phyloP scores from a whole-genome alignment of 2,888 invertebrate species.

The Galerucella calmariensis region DNA sequence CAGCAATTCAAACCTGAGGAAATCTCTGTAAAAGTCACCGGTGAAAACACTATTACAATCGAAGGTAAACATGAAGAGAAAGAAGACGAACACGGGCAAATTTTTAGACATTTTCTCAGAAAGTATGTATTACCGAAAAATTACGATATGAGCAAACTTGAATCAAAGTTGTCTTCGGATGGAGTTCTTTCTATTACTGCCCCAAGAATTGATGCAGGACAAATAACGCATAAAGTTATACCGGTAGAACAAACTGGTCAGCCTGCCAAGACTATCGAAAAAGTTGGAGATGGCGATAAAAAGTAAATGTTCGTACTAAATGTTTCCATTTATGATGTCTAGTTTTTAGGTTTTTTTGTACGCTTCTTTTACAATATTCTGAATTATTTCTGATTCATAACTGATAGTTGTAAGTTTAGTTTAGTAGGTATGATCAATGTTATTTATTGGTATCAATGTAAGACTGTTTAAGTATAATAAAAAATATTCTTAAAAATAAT shows the following conservation, averaged over 20 bases:
- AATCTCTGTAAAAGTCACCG: constrained; percentile 76
- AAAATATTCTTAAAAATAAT: too few species aligned
- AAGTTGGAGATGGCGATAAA: neutral
- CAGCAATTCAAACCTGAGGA: constrained; percentile 83
- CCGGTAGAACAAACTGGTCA: constrained; percentile 9
- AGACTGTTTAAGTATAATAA: too few species aligned
- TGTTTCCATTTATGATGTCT: neutral
- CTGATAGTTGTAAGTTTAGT: too few species aligned
- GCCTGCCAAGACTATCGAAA: constrained; percentile 19
- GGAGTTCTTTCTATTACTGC: constrained; percentile 78
- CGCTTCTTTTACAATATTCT: neutral
- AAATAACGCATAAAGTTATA: constrained; percentile 3
- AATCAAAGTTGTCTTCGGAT: constrained; percentile 81
- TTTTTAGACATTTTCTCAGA: constrained; percentile 81
- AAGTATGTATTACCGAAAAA: constrained; percentile 80
- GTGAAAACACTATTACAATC: constrained; percentile 74
- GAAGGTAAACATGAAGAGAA: constrained; percentile 84
- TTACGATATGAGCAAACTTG: constrained; percentile 76
- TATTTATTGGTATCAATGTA: too few species aligned
- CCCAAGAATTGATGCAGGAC: constrained; percentile 61
- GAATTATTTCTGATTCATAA: too few species aligned
- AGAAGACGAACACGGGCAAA: constrained; percentile 78
- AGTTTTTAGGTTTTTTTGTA: neutral
- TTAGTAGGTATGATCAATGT: too few species aligned
- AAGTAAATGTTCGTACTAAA: neutral